A percentile compares a stretch with the other conserved stretches of the same genome.
Evolutionary conservation across 1,140 invertebrate species (phyloP).

Genomic region (Cotesia glomerata): DNA sequence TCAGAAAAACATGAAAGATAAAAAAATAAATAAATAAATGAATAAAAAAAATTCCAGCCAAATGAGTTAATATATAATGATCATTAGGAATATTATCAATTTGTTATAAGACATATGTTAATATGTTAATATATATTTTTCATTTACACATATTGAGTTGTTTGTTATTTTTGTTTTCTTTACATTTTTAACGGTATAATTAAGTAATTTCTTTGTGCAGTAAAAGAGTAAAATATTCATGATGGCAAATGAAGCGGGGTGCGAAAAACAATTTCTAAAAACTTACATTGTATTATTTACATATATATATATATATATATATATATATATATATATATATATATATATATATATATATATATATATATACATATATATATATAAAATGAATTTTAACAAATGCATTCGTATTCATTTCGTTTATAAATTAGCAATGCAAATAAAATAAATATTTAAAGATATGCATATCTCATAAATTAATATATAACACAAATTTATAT

Average conservation of each 20-base stretch:
- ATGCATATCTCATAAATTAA: slow-evolving; percentile 35
- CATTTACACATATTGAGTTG: too few relatives aligned
- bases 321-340: too few relatives aligned
- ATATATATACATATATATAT: too few relatives aligned
- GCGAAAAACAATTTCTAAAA: slow-evolving; percentile 17
- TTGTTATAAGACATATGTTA: background rate
- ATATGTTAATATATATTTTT: too few relatives aligned
- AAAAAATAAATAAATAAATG: background rate
- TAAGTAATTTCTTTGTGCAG: background rate
- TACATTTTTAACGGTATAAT: too few relatives aligned
- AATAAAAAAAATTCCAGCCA: background rate
- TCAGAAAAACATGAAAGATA: background rate
- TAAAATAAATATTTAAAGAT: slow-evolving; percentile 33
- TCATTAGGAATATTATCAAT: slow-evolving; percentile 3
- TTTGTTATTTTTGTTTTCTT: too few relatives aligned
- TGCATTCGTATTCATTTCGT: slow-evolving; percentile 28
- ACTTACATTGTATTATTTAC: slow-evolving; percentile 15
- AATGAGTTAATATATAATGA: slow-evolving; percentile 16
- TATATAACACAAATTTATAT: background rate
- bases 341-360: too few relatives aligned
- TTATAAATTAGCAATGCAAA: slow-evolving; percentile 36
- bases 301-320: too few relatives aligned
- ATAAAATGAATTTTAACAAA: slow-evolving; percentile 22
- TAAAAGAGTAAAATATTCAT: slow-evolving; percentile 3
- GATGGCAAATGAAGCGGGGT: slow-evolving; percentile 4